These are phyloP conservation scores for Sturnira hondurensis DNA, from an alignment of 2,113 vertebrate species.

Conservation along the genomic window DNA sequence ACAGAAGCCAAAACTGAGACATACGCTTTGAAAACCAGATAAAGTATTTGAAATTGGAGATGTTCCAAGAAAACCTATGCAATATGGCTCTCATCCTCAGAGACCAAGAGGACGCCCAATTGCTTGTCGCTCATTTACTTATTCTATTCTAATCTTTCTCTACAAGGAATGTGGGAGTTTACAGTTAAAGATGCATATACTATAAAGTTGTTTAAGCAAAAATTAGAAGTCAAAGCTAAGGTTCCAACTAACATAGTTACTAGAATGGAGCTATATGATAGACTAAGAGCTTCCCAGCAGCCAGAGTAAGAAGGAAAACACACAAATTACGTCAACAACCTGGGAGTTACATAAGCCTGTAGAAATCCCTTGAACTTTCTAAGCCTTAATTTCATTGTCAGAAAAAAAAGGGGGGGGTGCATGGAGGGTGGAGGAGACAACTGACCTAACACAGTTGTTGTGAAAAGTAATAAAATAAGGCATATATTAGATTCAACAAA, in stretches of 20 bases:
- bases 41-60: conserved; percentile 31
- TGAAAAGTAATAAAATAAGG: conserved; percentile 13
- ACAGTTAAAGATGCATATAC: not conserved
- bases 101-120: not conserved
- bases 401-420: not conserved
- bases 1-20: conserved; percentile 43
- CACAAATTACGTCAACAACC: not conserved
- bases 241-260: not conserved
- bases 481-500: not conserved
- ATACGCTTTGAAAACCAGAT: conserved; percentile 29
- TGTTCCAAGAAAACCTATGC: not conserved
- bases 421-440: too few relatives aligned
- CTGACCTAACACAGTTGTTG: not conserved
- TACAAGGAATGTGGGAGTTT: not conserved
- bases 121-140: not conserved
- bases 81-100: not conserved
- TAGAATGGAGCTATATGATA: not conserved
- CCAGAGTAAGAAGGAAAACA: not conserved
- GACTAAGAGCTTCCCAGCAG: not conserved
- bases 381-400: not conserved
- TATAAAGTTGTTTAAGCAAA: not conserved
- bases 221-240: not conserved
- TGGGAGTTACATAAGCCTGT: not conserved
- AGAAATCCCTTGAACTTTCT: not conserved
- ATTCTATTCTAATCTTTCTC: not conserved